A percentile compares a stretch with the other conserved stretches of the same genome.
Conservation (phyloP, 1,140 invertebrate genomes). For the Drosophila equinoxialis region DNA sequence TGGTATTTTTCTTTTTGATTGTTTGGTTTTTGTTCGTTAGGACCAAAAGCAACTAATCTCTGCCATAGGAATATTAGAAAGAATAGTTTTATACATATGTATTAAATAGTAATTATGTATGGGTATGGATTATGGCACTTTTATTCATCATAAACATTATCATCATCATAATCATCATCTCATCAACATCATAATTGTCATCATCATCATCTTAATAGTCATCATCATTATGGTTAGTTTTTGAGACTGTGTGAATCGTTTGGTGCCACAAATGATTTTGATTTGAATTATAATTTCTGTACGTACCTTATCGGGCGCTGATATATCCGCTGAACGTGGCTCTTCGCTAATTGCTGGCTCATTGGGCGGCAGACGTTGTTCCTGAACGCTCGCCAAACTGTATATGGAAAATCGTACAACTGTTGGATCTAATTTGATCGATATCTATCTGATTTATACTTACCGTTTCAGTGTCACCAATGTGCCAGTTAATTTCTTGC, state of each 20-base stretch:
- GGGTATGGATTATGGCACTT: constrained; percentile 31
- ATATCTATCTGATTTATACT: neutral
- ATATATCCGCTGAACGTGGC: constrained; percentile 86
- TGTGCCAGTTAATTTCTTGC: constrained; percentile 98
- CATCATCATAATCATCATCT: constrained; percentile 17
- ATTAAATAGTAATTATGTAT: constrained; percentile 47
- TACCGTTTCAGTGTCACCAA: constrained; percentile 98
- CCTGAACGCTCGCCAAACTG: constrained; percentile 97
- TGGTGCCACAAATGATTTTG: neutral
- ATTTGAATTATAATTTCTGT: neutral
- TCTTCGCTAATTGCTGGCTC: constrained; percentile 86
- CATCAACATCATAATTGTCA: constrained; percentile 5
- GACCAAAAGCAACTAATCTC: constrained; percentile 67
- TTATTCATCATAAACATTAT: constrained; percentile 12
- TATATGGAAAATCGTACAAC: too few relatives aligned
- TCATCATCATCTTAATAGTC: constrained; percentile 3
- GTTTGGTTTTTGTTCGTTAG: constrained; percentile 11
- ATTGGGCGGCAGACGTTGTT: constrained; percentile 91
- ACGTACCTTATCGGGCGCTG: constrained; percentile 88
- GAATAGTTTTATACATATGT: constrained; percentile 57
- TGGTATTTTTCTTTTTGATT: neutral
- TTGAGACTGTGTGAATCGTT: neutral
- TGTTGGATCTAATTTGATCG: too few relatives aligned
- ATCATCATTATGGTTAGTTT: neutral
- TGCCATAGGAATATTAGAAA: constrained; percentile 59